phyloP scores from a whole-genome alignment of 2,888 invertebrate genomes.

The Microchrysa polita region DNA sequence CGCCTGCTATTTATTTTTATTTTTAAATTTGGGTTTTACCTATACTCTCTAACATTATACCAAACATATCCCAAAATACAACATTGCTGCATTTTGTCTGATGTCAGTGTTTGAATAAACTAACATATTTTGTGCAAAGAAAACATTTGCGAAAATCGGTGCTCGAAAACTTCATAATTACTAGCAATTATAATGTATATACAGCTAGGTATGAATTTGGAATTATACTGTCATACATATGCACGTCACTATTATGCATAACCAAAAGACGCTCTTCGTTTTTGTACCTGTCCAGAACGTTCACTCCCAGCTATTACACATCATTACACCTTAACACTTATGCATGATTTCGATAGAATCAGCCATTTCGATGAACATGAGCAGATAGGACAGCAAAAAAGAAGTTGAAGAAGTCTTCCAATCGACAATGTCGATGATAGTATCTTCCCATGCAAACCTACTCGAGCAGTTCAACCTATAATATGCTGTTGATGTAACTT shows the following conservation, averaged over 20 bases:
- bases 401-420: not conserved
- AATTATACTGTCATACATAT: no score
- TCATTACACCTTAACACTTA: not conserved
- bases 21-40: no score
- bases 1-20: no score
- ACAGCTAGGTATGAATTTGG: slow-evolving; percentile 15
- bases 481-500: slow-evolving; percentile 34
- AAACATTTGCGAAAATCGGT: slow-evolving; percentile 5
- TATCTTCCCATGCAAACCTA: not conserved
- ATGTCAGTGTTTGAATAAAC: no score
- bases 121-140: no score
- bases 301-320: not conserved
- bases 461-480: not conserved
- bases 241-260: not conserved
- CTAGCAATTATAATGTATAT: slow-evolving; percentile 14
- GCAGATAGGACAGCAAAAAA: not conserved
- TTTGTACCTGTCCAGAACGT: slow-evolving; percentile 11
- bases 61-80: no score
- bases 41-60: no score
- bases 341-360: slow-evolving; percentile 3
- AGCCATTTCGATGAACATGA: slow-evolving; percentile 1
- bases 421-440: slow-evolving; percentile 1
- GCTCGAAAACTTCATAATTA: slow-evolving; percentile 25
- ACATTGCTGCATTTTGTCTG: no score
- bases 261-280: slow-evolving; percentile 22